phyloP scores from a whole-genome alignment of 2,113 vertebrate species.

The Equus quagga region DNA sequence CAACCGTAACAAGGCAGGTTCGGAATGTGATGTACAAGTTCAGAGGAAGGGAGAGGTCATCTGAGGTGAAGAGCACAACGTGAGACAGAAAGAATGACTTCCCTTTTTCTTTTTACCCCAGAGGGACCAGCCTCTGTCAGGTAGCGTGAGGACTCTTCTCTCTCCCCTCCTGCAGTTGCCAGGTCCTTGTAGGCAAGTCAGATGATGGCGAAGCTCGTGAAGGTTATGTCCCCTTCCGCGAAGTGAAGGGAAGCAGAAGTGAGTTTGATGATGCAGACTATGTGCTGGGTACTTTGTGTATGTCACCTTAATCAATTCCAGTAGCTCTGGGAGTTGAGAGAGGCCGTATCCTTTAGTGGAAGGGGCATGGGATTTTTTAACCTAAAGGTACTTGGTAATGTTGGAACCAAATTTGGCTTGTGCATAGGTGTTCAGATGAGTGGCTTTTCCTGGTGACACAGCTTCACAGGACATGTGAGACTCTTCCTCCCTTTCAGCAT shows the following conservation, averaged over 20 bases:
- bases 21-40: neutral
- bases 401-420: neutral
- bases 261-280: neutral
- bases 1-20: neutral
- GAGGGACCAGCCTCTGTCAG: neutral
- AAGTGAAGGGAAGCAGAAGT: neutral
- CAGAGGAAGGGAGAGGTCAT: neutral
- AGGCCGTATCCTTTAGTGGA: neutral
- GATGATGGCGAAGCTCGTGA: neutral
- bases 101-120: neutral
- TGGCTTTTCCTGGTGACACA: neutral
- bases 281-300: neutral
- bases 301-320: neutral
- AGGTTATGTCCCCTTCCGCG: neutral
- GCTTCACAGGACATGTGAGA: neutral
- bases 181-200: neutral
- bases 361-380: neutral
- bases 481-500: neutral
- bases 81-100: neutral
- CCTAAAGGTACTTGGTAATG: neutral
- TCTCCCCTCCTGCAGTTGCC: neutral
- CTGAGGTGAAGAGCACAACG: neutral
- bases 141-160: neutral
- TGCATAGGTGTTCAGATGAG: neutral
- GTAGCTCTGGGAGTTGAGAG: neutral